phyloP scores from a whole-genome alignment of 2,113 vertebrate genomes.

The Falco punctatus region DNA sequence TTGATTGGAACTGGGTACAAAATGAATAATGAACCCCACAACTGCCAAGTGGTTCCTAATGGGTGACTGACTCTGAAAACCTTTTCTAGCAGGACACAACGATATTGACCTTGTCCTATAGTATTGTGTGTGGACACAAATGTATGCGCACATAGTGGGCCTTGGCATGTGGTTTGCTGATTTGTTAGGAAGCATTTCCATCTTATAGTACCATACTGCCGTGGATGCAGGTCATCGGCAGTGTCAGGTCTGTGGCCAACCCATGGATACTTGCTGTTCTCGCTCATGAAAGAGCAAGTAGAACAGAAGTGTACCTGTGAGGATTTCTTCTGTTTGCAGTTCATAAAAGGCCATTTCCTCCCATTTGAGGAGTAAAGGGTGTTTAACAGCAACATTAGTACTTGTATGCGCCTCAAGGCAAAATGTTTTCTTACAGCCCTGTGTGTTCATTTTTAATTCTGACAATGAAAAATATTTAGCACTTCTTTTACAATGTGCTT shows the following conservation, averaged over 20 bases:
- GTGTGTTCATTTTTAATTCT: not conserved
- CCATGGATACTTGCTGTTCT: not conserved
- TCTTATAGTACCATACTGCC: not conserved
- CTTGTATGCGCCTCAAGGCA: not conserved
- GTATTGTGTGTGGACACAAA: not conserved
- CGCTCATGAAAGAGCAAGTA: not conserved
- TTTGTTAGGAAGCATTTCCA: not conserved
- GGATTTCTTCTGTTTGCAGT: not conserved
- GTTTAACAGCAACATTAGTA: not conserved
- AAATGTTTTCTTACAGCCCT: not conserved
- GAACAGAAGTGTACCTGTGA: not conserved
- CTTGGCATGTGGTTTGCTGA: not conserved
- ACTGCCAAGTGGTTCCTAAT: not conserved
- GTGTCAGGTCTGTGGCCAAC: not conserved
- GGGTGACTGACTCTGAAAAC: not conserved
- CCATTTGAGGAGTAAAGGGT: not conserved
- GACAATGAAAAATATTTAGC: not conserved
- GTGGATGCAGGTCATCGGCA: not conserved
- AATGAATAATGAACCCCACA: not conserved
- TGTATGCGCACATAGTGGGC: accelerated
- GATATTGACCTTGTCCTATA: not conserved
- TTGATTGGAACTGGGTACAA: not conserved
- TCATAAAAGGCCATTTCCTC: not conserved
- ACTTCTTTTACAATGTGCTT: not conserved
- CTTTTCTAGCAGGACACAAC: not conserved